phyloP scores from a whole-genome alignment of 2,113 vertebrate genomes.

The Pholis gunnellus region DNA sequence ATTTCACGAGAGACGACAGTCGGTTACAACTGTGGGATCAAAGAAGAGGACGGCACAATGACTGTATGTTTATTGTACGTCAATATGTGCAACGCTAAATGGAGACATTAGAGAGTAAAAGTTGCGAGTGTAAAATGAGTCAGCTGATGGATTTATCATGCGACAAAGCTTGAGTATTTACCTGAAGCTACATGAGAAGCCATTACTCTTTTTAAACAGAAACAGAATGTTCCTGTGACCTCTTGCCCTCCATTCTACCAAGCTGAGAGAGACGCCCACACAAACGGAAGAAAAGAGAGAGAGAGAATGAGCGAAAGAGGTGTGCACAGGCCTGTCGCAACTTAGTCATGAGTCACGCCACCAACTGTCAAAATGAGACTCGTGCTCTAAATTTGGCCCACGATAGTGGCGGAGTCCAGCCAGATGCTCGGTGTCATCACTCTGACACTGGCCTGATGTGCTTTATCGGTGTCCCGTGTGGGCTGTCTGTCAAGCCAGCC shows the following conservation, averaged over 20 bases:
- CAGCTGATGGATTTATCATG: conserved; percentile 10
- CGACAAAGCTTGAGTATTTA: conserved; percentile 36
- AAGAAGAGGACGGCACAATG: not conserved
- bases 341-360: conserved; percentile 70
- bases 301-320: conserved; percentile 44
- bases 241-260: conserved; percentile 26
- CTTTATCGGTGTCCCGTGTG: conserved; percentile 71
- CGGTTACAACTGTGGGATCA: not conserved
- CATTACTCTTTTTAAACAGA: conserved; percentile 47
- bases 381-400: conserved; percentile 73
- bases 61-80: not conserved
- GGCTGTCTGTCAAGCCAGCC: conserved; percentile 66
- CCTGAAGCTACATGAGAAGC: conserved; percentile 17
- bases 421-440: conserved; percentile 78
- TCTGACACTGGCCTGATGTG: conserved; percentile 67
- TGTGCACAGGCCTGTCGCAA: conserved; percentile 53
- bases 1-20: conserved; percentile 9
- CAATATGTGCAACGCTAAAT: not conserved
- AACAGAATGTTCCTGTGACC: conserved; percentile 50
- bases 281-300: conserved; percentile 26
- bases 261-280: conserved; percentile 14
- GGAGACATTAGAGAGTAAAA: not conserved
- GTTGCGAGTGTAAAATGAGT: conserved; percentile 8
- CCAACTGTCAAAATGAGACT: conserved; percentile 69
- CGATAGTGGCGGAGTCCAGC: conserved; percentile 63